Evolutionary conservation across 1,140 invertebrate species (phyloP).

Genomic region (Glomeris maerens): DNA sequence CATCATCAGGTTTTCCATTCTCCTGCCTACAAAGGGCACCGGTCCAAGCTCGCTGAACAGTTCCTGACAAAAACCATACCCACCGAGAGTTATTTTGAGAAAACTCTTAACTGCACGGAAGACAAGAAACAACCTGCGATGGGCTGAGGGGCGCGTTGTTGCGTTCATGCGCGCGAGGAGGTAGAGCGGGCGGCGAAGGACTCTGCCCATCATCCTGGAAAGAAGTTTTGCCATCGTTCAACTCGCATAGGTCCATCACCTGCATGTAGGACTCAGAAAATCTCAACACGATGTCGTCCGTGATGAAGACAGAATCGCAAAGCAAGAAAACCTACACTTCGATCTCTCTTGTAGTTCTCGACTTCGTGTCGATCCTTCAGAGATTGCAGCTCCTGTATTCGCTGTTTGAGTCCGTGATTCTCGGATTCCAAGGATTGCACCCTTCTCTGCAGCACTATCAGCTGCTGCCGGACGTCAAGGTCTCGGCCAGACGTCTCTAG

Average conservation of each 20-base stretch:
- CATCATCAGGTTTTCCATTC: constrained; percentile 63
- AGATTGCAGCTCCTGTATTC: constrained; percentile 21
- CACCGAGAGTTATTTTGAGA: too few species aligned
- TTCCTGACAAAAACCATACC: constrained; percentile 10
- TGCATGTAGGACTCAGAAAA: too few species aligned
- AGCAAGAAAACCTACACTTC: constrained; percentile 18
- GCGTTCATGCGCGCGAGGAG: too few species aligned
- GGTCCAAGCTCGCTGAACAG: constrained; percentile 18
- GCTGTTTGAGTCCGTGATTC: constrained; percentile 47
- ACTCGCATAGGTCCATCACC: too few species aligned
- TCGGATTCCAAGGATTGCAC: constrained; percentile 55
- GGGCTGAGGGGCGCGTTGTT: constrained; percentile 3
- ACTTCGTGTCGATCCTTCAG: constrained; percentile 25
- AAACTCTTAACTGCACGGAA: not conserved
- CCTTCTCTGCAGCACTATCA: constrained; percentile 54
- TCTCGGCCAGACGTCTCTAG: constrained; percentile 61
- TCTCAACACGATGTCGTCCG: too few species aligned
- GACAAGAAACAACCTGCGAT: not conserved
- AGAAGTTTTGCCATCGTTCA: too few species aligned
- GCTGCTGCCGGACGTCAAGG: constrained; percentile 51
- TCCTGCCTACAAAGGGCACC: constrained; percentile 51
- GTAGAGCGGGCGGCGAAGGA: too few species aligned
- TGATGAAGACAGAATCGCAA: not conserved
- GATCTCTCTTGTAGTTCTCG: constrained; percentile 22
- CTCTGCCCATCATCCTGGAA: too few species aligned